phyloP scores from a whole-genome alignment of 2,888 invertebrate genomes.

The Torymus aiolomorphi region DNA sequence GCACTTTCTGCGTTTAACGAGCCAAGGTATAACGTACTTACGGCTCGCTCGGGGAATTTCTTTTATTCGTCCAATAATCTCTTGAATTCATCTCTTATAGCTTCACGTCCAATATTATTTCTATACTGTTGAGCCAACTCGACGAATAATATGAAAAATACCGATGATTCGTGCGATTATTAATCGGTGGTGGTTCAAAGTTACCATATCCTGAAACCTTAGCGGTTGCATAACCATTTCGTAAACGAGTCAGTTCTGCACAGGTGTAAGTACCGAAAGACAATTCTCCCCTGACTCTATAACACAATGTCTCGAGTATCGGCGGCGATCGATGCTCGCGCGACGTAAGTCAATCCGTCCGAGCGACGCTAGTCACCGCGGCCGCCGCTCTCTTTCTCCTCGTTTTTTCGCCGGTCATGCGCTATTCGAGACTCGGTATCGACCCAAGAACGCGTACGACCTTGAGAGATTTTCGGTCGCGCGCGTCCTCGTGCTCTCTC shows the following conservation, averaged over 20 bases:
- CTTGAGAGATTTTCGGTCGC: constrained; percentile 45
- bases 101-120: background rate
- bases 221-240: constrained; percentile 3
- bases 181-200: background rate
- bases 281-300: background rate
- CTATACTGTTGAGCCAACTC: background rate
- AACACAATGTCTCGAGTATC: constrained; percentile 32
- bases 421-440: constrained; percentile 2
- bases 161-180: too few species aligned
- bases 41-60: background rate
- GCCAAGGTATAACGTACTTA: background rate
- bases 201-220: background rate
- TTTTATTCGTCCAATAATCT: constrained; percentile 28
- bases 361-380: constrained; percentile 11
- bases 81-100: background rate
- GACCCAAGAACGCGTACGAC: constrained; percentile 23
- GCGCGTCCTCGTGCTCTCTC: background rate
- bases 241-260: constrained; percentile 14
- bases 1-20: constrained; percentile 38
- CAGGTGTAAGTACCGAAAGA: background rate
- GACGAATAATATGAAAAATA: background rate
- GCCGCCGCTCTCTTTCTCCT: background rate
- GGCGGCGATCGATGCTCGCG: constrained; percentile 1
- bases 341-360: constrained; percentile 46
- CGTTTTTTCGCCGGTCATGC: constrained; percentile 10